These are phyloP conservation scores for Teleogryllus occipitalis DNA, from an alignment of 1,140 invertebrate species.

Conservation along the genomic window DNA sequence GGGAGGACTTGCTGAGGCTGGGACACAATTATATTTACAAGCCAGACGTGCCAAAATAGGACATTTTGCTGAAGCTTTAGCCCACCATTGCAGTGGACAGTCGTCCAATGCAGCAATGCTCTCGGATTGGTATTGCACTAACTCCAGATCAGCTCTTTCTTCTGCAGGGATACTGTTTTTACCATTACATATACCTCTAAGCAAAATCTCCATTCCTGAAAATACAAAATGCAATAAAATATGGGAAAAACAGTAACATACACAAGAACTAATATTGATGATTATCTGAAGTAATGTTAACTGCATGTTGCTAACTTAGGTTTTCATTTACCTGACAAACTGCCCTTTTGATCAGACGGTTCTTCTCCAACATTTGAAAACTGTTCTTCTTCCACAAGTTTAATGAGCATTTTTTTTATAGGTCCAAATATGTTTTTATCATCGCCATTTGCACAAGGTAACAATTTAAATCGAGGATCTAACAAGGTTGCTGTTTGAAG, in stretches of 20 bases:
- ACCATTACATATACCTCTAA: constrained; percentile 35
- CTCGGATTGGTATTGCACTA: constrained; percentile 44
- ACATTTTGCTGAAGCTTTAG: constrained; percentile 39
- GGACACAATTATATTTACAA: constrained; percentile 41
- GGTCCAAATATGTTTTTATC: constrained; percentile 36
- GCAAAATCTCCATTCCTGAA: constrained; percentile 39
- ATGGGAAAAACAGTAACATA: neutral
- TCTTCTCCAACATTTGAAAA: constrained; percentile 14
- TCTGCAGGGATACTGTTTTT: constrained; percentile 34
- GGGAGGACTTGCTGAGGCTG: constrained; percentile 39
- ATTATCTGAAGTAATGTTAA: neutral
- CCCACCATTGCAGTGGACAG: constrained; percentile 46
- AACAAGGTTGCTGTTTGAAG: constrained; percentile 43
- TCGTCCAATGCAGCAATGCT: constrained; percentile 38
- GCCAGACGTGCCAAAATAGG: constrained; percentile 40
- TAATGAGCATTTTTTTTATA: constrained; percentile 40
- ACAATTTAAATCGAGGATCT: constrained; percentile 38
- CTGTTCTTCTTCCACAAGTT: constrained; percentile 34
- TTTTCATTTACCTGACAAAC: constrained; percentile 35
- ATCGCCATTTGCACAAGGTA: constrained; percentile 41
- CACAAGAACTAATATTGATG: too few relatives aligned
- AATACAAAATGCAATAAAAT: neutral
- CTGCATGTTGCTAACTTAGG: neutral
- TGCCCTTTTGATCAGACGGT: constrained; percentile 29
- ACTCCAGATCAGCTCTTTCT: constrained; percentile 42